Conservation (phyloP, 1,140 invertebrate genomes). For the Muscidifurax raptorellus region DNA sequence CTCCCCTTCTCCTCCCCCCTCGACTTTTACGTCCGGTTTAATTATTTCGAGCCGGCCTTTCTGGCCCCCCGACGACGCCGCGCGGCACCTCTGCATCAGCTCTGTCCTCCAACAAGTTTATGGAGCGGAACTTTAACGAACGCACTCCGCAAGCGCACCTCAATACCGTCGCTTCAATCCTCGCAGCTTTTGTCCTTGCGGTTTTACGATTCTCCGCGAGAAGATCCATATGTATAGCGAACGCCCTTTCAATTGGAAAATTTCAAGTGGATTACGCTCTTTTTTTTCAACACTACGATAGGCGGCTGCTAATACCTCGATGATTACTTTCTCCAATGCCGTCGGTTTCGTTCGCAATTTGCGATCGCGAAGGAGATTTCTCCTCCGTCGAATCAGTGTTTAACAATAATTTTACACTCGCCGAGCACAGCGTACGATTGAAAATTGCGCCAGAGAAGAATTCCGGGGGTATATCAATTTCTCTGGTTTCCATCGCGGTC, state of each 20-base stretch:
- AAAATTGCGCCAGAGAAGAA: background rate
- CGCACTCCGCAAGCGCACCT: constrained; percentile 26
- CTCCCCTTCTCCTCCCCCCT: constrained; percentile 11
- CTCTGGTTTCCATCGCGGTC: background rate
- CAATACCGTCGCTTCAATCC: background rate
- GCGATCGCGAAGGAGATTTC: too few relatives aligned
- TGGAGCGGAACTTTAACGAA: constrained; percentile 56
- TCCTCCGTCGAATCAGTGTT: too few relatives aligned
- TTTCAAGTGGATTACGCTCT: too few relatives aligned
- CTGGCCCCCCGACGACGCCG: background rate
- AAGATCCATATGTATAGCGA: background rate
- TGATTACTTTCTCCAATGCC: too few relatives aligned
- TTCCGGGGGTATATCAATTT: constrained; percentile 29
- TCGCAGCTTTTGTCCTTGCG: constrained; percentile 3
- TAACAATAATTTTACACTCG: background rate
- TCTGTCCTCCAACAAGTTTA: constrained; percentile 48
- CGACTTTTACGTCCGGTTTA: constrained; percentile 59
- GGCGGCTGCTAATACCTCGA: too few relatives aligned
- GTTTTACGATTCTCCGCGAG: background rate
- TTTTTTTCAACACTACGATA: too few relatives aligned
- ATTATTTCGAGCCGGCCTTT: constrained; percentile 58
- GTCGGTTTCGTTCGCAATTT: too few relatives aligned
- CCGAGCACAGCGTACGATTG: background rate
- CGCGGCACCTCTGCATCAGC: background rate
- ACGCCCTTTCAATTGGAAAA: too few relatives aligned